Base-by-base conservation (phyloP, 1,140 invertebrate species). In the Bradysia coprophila region DNA sequence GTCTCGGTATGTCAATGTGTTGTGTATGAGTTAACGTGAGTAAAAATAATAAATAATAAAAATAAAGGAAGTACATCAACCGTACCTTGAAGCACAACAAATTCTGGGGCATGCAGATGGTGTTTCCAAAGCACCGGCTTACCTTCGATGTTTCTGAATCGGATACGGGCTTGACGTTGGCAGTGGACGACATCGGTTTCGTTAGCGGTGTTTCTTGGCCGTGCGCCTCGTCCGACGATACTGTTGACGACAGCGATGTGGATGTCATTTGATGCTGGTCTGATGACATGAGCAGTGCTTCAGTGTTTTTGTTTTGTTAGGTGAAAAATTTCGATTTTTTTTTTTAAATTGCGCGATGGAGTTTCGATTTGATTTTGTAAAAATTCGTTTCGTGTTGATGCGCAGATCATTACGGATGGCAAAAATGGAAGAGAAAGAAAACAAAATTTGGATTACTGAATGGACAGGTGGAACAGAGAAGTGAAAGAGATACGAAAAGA, bases 71-170 rank as follows among this genome's bases (percentile, higher is more conserved):
- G 53, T 53, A 54, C 52, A 48, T 48, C n/a, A 59, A 53, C 57
- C 66, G 64, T 76, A 78, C 75, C 75, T 78, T 78, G 69, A 77
- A 77, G 73, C 76, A 78, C 64, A 77, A 74, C 64, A 77, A 71
- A 71, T 64, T 69, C 53, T 71, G 68, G 65, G 74, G 74, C 75
- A 78, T 78, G 76, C 75, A 78, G 68, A 67, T 58, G 59, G 64
- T 60, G 52, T 63, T 61, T 60, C 58, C 61, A 63, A 61, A 68
- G 64, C 68, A 69, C 65, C 69, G 65, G 66, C 74, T 77, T 76
- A 76, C 75, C 74, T 75, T 71, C 58, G 67, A 57, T 56, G 51
- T 49, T 53, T n/a, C n/a, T n/a, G n/a, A n/a, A n/a, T n/a, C n/a
- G n/a, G n/a, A n/a, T n/a, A n/a, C n/a, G n/a, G 40, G 47, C 13